Base-by-base conservation (phyloP, 2,113 vertebrate genomes). In the Thomomys bottae region DNA sequence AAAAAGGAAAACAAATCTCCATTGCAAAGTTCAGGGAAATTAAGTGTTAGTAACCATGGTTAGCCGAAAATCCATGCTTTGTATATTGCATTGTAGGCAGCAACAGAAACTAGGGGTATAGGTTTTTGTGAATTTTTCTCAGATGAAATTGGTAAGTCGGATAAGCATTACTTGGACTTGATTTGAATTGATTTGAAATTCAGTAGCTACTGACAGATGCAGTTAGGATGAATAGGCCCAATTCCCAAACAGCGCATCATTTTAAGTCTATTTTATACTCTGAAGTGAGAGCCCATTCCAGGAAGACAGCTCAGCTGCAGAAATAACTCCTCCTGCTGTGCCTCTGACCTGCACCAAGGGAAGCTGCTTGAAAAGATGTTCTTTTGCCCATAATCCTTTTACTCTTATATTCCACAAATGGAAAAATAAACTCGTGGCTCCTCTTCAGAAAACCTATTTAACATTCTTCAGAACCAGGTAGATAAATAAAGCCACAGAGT, bases 181-280 rank as follows among this genome's bases (percentile, higher is more conserved):
- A 93, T 88, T 83, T 93, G 68, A 94, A 93, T 96, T 89, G 94
- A 90, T 93, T 90, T 95, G 75, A 90, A 95, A 94, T 94, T 83
- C 80, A 94, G 71, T 80, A 93, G 88, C 85, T 88, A 91, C 64
- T 78, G 73, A 92, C 92, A 95, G 84, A 95, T 92, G 90, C 89
- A 57, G 83, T 93, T 90, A 82, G 38, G 82, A 86, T 91, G 90
- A 92, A 80, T 10, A 89, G 90, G 84, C 76, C 40, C 84, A 0
- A 79, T 95, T 90, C 88, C 88, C 93, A 90, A 90, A 90, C 49
- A 95, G 90, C 95, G 88, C 79, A 91, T 66, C 72, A 71, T 79
- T 95, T 95, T 79, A 76, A 66, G 88, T 85, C 78, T 96, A 95
- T 95, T 96, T 95, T 90, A 57, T 49, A 88, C 40, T 94, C 87